Evolutionary conservation across 2,888 invertebrate genomes (phyloP).

Genomic region (Amiota mariae): DNA sequence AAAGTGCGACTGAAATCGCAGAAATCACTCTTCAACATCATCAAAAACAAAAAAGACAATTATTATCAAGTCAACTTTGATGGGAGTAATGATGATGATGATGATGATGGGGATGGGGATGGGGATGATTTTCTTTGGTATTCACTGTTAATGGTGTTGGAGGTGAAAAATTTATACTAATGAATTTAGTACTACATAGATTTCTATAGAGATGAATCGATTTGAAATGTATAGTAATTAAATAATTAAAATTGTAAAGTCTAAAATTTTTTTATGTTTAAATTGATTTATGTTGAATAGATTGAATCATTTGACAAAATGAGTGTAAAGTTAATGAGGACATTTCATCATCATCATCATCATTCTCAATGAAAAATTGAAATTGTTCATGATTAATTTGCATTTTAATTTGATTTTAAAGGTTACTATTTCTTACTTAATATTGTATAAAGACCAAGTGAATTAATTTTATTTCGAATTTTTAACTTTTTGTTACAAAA

Average conservation of each 20-base stretch:
- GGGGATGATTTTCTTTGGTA: background rate
- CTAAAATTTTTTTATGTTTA: background rate
- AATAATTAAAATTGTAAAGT: slow-evolving; percentile 1
- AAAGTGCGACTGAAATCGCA: background rate
- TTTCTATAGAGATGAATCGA: background rate
- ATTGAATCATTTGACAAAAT: background rate
- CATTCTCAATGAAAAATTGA: background rate
- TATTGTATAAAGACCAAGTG: too few species aligned
- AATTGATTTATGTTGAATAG: slow-evolving; percentile 1
- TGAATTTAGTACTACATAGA: slow-evolving; percentile 1
- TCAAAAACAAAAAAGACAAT: too few species aligned
- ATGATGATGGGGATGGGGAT: too few species aligned
- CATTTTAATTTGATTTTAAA: background rate
- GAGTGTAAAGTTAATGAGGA: background rate
- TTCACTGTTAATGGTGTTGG: background rate
- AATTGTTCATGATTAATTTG: background rate
- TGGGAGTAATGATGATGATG: too few species aligned
- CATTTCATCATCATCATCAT: background rate
- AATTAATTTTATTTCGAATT: too few species aligned
- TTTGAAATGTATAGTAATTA: background rate
- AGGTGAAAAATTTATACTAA: background rate
- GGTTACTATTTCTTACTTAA: too few species aligned
- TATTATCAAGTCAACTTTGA: too few species aligned
- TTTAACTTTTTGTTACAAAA: too few species aligned
- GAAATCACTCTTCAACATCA: background rate